Base-by-base conservation (phyloP, 2,888 invertebrate species). In the Sarcophaga variegata region DNA sequence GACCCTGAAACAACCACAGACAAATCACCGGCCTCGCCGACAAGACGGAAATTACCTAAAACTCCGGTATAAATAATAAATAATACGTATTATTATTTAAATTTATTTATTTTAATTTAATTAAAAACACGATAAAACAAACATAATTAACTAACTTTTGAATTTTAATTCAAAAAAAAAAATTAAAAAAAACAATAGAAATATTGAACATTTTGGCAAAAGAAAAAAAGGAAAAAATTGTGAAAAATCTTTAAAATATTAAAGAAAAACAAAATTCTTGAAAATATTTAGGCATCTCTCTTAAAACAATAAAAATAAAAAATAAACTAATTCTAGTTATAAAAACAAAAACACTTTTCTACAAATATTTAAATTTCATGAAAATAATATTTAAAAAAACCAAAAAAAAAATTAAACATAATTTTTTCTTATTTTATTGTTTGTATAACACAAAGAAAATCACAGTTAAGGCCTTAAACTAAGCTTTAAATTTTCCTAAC, bases 31-130 rank as follows among this genome's bases (percentile, higher is more conserved):
- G 96, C 97, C 90, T 97, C 97, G 92, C 97, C 97, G 92, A 97
- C 98, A 90, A 95, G 97, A 95, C 96, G 98, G 95, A 98, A 98
- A 96, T 95, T 98, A 94, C 98, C 98, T 94, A 98, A 98, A 96
- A 98, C 98, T 94, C 98, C 98, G 96, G 98, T 98, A 97, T 97
- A 97, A 97, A 96, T 86, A 86, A 49, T 72, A 83, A 49, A 49
- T 60, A 47, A 84, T 86, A 80, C 81, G 76, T 82, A 80, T 79
- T 76, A 10, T 81, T 67, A 78, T 75, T 66, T 71, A 62, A 79
- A 63, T 37, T 47, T 37, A 49, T 71, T 71, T 8, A 37, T 37
- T 37, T 37, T 37, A 37, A 83, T 71, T 82, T 83, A 74, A 27
- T 27, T 69, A 77, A 71, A 45, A 12, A 47, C 12, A 59, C 27